Base-by-base conservation (phyloP, 2,888 invertebrate species). In the Acronicta aceris region DNA sequence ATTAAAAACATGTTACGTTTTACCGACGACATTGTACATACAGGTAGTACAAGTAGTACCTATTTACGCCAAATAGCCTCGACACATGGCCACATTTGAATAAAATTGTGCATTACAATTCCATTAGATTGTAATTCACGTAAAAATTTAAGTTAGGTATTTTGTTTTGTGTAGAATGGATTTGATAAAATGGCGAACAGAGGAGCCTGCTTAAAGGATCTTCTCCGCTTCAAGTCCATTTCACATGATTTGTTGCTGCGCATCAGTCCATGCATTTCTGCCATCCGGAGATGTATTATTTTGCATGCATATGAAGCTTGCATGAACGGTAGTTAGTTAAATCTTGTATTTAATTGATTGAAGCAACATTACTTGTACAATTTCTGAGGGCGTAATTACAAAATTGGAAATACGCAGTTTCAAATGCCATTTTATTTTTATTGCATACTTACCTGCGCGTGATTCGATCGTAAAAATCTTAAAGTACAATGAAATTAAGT, bases 21-120 rank as follows among this genome's bases (percentile, higher is more conserved):
- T 43, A 41, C 42, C 9, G 33, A n/a, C 15, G 52, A 46, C 59
- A 56, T 68, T 57, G 53, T 27, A n/a, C 27, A 45, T 43, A 54
- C 55, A 59, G 69, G 69, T 58, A 55, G 63, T 41, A n/a, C 10
- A 41, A 33, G 33, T 33, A 33, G 12, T 33, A 30, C 1, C 30
- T 30, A 25, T 25, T 25, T 27, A 33, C 12, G 36, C 48, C 41
- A 27, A 45, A 12, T 54, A 58, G 46, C 69, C 60, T 63, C 72
- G 67, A 38, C 57, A 46, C 55, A 55, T 12, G 71, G 63, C 55
- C 72, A 51, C 47, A 58, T 50, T 50, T 52, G 47, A 71, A 71
- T 60, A 21, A 55, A 55, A 58, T 15, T 68, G 15, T 57, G 67
- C 57, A 63, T 55, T 55, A 38, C 33, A 71, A 59, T 59, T 54